Evolutionary conservation across 2,888 invertebrate species (phyloP), one percentile per base, ranked within the genome.

Genomic region (Synanthedon formicaeformis): DNA sequence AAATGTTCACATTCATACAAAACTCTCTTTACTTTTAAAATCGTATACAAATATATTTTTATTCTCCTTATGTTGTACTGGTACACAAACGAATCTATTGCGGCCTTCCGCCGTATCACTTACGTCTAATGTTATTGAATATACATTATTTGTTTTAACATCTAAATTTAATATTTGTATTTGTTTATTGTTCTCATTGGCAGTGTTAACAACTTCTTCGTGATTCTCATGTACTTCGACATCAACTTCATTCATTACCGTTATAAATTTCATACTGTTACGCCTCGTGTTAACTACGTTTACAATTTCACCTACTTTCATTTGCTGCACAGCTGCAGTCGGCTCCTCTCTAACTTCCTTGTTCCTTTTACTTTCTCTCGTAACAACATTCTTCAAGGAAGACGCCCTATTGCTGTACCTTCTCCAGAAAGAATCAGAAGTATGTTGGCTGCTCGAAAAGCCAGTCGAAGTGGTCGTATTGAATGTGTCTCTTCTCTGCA

Each of bases 401-500:
- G 81, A 83, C 0, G 83, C 71, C 65, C 86, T 74, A 54, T 88
- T 90, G 60, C 90, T 91, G 62, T 91, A 90, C 40, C 91, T 70
- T 63, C 90, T 89, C 88, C 91, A 90, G 62, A 91, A 91, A 0
- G 90, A 90, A 53, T 91, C 91, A 0, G 90, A 88, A 0, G 89
- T 89, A 49, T 89, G 88, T 53, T 90, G 90, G 56, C 89, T 89
- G 57, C 89, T 89, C 0, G 89, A 89, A 54, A 89, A 89, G 4
- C 89, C 89, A 10, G 90, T 90, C 0, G 91, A 90, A 0, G 91
- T 91, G 0, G 91, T 91, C 41, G 91, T 89, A 60, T 91, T 89
- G 73, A 92, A 89, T 3, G 92, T 92, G 55, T 91, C 91, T 61
- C 91, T 89, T 56, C 92, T 86, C 58, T 90, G 90, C 69, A 92